Evolutionary conservation across 2,797 vertebrate genomes (phyloP).

Genomic region (Propithecus perrieri): DNA sequence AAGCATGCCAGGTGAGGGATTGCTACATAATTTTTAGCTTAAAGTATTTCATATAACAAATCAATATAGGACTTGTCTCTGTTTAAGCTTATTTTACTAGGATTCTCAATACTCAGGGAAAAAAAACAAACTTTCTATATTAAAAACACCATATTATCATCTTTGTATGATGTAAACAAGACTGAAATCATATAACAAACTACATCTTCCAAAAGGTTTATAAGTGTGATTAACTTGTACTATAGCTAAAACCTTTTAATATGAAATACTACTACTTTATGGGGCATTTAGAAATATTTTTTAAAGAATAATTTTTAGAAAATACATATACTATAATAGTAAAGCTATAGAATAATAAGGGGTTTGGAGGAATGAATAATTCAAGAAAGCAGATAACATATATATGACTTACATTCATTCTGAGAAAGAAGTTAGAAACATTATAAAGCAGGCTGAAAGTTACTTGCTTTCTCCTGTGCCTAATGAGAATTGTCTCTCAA

Average conservation of each 20-base stretch:
- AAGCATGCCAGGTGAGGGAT: neutral
- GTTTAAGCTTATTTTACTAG: neutral
- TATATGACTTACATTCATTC: neutral
- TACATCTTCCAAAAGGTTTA: neutral
- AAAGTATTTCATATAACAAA: conserved; percentile 15
- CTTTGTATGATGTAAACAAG: neutral
- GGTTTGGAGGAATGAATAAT: neutral
- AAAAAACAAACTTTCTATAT: neutral
- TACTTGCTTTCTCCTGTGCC: neutral
- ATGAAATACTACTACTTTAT: neutral
- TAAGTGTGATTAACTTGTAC: neutral
- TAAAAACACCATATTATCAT: neutral
- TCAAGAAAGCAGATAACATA: neutral
- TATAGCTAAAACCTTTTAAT: neutral
- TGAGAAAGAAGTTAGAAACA: neutral
- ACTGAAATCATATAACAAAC: neutral
- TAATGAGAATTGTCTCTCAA: neutral
- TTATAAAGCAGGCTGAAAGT: neutral
- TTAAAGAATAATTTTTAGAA: conserved; percentile 28
- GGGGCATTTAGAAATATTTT: neutral
- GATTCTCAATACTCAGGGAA: neutral
- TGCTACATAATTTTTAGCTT: neutral
- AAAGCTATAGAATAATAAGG: neutral
- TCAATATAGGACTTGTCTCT: neutral
- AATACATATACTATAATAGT: conserved; percentile 5